Conservation (phyloP, 2,113 vertebrate species). For the Pedetes capensis region DNA sequence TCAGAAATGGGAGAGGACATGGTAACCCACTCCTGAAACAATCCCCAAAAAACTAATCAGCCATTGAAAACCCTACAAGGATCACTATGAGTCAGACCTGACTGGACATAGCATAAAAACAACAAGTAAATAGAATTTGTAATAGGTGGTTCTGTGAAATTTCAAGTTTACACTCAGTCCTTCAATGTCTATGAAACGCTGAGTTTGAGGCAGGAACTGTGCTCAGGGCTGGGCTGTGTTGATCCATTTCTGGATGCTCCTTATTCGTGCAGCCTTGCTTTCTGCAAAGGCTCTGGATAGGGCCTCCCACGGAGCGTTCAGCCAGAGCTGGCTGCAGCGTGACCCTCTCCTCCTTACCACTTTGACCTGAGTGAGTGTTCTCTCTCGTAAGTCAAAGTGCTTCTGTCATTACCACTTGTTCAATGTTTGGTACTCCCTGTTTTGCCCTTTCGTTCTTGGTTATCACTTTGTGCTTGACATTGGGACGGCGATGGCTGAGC, state of each 20-base stretch:
- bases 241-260: constrained; percentile 12
- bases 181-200: constrained; percentile 35
- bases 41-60: no score
- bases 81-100: no score
- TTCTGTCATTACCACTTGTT: background rate
- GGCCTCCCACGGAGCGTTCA: background rate
- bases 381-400: background rate
- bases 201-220: background rate
- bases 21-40: no score
- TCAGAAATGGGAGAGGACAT: no score
- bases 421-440: background rate
- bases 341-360: background rate
- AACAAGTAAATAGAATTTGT: constrained; percentile 45
- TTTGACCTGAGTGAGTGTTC: background rate
- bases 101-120: no score
- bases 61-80: no score
- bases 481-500: background rate
- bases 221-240: background rate
- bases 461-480: background rate
- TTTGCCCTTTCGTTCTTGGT: background rate
- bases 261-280: background rate
- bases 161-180: constrained; percentile 48
- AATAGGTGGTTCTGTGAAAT: constrained; percentile 54
- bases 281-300: background rate
- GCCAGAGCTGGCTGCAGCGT: background rate